Evolutionary conservation across 2,797 vertebrate genomes (phyloP).

Genomic region (Acipenser oxyrinchus): DNA sequence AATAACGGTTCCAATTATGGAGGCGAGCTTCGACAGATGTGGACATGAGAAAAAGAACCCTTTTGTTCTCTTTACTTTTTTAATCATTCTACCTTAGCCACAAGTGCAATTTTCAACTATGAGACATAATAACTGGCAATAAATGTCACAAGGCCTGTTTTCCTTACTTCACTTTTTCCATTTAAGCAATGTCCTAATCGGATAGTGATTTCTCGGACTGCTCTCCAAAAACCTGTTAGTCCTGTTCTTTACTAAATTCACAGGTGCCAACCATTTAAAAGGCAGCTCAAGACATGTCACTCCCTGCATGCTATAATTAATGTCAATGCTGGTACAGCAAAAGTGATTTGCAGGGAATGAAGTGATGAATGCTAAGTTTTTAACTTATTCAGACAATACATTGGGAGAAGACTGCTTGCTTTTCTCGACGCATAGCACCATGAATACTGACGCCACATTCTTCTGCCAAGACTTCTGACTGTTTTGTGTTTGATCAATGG

Average conservation of each 20-base stretch:
- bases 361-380: no score
- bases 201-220: not conserved
- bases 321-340: no score
- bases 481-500: no score
- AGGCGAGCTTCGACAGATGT: slow-evolving; percentile 23
- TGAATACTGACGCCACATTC: no score
- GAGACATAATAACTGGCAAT: slow-evolving; percentile 7
- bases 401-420: no score
- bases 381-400: no score
- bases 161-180: not conserved
- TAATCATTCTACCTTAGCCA: not conserved
- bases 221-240: not conserved
- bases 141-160: not conserved
- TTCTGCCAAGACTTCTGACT: no score
- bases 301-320: no score
- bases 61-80: not conserved
- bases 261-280: not conserved
- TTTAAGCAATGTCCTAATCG: not conserved
- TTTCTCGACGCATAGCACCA: no score
- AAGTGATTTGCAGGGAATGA: no score
- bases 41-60: not conserved
- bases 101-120: slow-evolving; percentile 4
- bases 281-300: not conserved
- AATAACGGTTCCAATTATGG: slow-evolving; percentile 41
- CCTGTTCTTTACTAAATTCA: not conserved